Evolutionary conservation across 1,140 invertebrate genomes (phyloP), one percentile per base, ranked within the genome.

Genomic region (Drosophila biarmipes): DNA sequence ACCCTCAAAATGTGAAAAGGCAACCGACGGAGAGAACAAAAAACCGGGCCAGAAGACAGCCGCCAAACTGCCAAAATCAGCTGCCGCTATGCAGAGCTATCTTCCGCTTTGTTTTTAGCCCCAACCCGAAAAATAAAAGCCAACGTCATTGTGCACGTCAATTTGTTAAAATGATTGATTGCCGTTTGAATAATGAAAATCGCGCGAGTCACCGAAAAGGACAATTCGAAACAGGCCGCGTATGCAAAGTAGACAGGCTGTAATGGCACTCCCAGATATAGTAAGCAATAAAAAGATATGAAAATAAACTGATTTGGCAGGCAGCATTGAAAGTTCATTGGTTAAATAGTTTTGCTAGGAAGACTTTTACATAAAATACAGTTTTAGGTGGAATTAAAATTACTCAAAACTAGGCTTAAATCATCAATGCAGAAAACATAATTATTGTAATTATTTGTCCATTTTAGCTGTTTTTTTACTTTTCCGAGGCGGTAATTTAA

Each of bases 151-250:
- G 85, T 89, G 76, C 53, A 73, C 84, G 84, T 89, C 84, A 89
- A 89, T 89, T 89, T 89, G 84, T 89, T 89, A 89, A 89, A 89
- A 89, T 89, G 84, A 89, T 89, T 89, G 84, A 89, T 89, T 89
- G 85, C 68, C 72, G 67, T 89, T 84, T 89, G 80, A 89, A 89
- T 89, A 89, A 89, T 89, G 85, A 89, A 89, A 89, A 82, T 80
- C 62, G 72, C 61, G 76, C 67, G 56, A 77, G 84, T 82, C 82
- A 87, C 73, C 71, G 62, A 53, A 77, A 67, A 67, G 63, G 63
- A 87, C 73, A 78, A 87, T 74, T 59, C 58, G 51, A 71, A 82
- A 58, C 42, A 64, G 62, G 64, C 40, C 34, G 24, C 56, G 38
- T 40, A 55, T 58, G 27, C 27, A 40, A 55, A 61, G 57, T 24